A percentile compares a stretch with the other conserved stretches of the same genome.
Conservation (phyloP, 2,888 invertebrate species). For the Hydriomena furcata region DNA sequence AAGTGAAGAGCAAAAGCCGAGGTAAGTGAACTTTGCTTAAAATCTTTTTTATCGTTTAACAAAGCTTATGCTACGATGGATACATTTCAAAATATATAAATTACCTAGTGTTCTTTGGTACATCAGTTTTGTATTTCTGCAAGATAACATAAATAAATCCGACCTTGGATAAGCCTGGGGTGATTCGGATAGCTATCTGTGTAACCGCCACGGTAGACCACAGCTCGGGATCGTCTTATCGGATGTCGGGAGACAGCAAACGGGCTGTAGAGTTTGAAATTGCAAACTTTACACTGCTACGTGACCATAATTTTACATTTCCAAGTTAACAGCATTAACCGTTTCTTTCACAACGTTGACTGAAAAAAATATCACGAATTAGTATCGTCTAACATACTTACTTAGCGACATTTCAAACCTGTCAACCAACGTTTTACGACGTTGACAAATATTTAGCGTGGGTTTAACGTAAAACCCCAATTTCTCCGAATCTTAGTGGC, state of each 20-base stretch:
- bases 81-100: neutral
- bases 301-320: conserved; percentile 42
- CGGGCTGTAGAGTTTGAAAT: conserved; percentile 48
- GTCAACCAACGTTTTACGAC: conserved; percentile 4
- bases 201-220: conserved; percentile 29
- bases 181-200: conserved; percentile 35
- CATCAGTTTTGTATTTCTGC: conserved; percentile 21
- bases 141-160: conserved; percentile 30
- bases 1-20: conserved; percentile 9
- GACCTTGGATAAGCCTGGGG: conserved; percentile 34
- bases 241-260: conserved; percentile 43
- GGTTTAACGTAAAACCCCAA: conserved; percentile 20
- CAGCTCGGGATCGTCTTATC: conserved; percentile 37
- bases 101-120: neutral
- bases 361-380: neutral
- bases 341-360: conserved; percentile 8
- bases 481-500: conserved; percentile 25
- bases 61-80: neutral
- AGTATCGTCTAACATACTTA: no score
- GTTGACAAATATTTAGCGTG: conserved; percentile 17
- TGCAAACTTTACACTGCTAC: conserved; percentile 44
- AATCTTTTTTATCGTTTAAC: neutral
- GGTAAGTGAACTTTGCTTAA: conserved; percentile 13
- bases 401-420: conserved; percentile 4
- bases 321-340: conserved; percentile 12